Evolutionary conservation across 1,140 invertebrate genomes (phyloP).

Genomic region (Trachelipus rathkii): DNA sequence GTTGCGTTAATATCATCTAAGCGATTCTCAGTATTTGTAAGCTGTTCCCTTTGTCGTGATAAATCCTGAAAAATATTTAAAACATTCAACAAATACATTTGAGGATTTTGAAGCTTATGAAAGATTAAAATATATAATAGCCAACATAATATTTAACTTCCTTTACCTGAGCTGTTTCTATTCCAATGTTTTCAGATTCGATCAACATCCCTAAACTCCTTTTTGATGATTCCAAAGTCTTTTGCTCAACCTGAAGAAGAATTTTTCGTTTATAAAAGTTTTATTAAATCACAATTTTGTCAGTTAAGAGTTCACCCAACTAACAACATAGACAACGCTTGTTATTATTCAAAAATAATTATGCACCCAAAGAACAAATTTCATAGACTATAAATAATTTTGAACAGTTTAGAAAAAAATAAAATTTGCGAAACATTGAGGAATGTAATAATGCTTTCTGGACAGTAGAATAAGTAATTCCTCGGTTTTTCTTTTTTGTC

Average conservation of each 20-base stretch:
- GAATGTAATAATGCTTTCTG: too few species aligned
- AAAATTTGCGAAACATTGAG: too few species aligned
- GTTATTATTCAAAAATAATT: too few species aligned
- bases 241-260: conserved; percentile 14
- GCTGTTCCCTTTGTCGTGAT: conserved; percentile 31
- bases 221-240: conserved; percentile 22
- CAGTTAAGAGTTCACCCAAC: not conserved
- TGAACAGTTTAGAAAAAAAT: too few species aligned
- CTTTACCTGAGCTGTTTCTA: conserved; percentile 23
- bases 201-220: conserved; percentile 21
- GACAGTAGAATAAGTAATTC: too few species aligned
- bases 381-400: too few species aligned
- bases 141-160: too few species aligned
- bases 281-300: not conserved
- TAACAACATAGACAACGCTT: too few species aligned
- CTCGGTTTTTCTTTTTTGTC: too few species aligned
- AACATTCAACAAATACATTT: not conserved
- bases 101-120: too few species aligned
- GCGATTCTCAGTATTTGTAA: conserved; percentile 28
- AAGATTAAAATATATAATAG: too few species aligned
- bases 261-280: not conserved
- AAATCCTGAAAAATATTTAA: conserved; percentile 25
- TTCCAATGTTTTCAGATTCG: conserved; percentile 26
- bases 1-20: conserved; percentile 26
- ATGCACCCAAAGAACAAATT: too few species aligned